Evolutionary conservation across 2,113 vertebrate genomes (phyloP).

Genomic region (Albula glossodonta): DNA sequence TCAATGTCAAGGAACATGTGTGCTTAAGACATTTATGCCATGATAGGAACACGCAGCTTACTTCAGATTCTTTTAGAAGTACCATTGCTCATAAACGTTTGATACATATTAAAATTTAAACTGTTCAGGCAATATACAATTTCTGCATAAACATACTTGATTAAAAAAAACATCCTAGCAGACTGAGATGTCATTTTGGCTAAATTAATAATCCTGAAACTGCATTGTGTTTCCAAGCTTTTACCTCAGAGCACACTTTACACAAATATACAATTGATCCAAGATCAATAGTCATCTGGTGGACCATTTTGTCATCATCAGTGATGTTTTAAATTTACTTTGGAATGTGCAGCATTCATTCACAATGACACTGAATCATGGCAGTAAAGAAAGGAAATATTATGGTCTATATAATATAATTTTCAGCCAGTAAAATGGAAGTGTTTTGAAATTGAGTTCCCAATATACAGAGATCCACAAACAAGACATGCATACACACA

Average conservation of each 20-base stretch:
- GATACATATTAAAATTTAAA: neutral
- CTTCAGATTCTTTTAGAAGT: neutral
- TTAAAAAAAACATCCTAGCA: neutral
- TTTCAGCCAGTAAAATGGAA: no score
- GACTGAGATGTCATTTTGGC: neutral
- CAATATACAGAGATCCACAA: neutral
- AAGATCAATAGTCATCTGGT: no score
- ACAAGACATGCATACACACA: neutral
- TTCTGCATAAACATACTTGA: neutral
- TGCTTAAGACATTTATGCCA: neutral
- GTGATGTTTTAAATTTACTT: no score
- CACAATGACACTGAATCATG: neutral
- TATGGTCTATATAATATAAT: neutral
- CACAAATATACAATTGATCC: no score
- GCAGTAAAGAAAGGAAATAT: neutral
- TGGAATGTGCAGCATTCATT: neutral
- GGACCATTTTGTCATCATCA: no score
- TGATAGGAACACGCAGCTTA: neutral
- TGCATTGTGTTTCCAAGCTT: neutral
- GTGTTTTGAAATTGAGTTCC: neutral
- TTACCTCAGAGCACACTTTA: neutral
- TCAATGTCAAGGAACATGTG: no score
- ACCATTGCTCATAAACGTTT: neutral
- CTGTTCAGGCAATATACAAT: neutral
- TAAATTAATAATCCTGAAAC: neutral